Evolutionary conservation across 2,888 invertebrate genomes (phyloP).

Genomic region (Cylindroiulus punctatus): DNA sequence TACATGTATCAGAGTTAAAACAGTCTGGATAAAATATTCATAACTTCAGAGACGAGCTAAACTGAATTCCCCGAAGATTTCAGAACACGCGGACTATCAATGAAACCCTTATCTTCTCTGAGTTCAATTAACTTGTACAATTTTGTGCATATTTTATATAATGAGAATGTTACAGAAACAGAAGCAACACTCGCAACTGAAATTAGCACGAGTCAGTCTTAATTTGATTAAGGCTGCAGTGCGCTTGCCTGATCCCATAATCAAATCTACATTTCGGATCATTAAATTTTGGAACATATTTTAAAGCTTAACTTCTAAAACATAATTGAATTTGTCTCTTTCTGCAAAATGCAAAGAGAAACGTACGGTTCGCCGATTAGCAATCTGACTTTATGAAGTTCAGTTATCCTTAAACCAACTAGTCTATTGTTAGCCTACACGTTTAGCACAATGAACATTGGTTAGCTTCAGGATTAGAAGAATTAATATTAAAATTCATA

Average conservation of each 20-base stretch:
- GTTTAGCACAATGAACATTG: no score
- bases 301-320: not conserved
- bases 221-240: not conserved
- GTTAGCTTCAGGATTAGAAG: no score
- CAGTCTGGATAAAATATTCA: not conserved
- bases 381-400: not conserved
- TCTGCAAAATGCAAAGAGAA: not conserved
- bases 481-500: no score
- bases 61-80: not conserved
- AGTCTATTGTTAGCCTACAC: no score
- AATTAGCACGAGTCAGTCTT: conserved; percentile 1
- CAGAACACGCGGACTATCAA: not conserved
- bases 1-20: not conserved
- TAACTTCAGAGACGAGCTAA: not conserved
- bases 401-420: no score
- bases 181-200: not conserved
- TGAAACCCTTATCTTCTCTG: not conserved
- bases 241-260: not conserved
- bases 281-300: conserved; percentile 1
- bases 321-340: not conserved
- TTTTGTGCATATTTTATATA: not conserved
- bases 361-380: not conserved
- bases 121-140: not conserved
- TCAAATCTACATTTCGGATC: not conserved
- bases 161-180: not conserved